Conservation (phyloP, 2,113 vertebrate genomes). For the Panthera uncia region DNA sequence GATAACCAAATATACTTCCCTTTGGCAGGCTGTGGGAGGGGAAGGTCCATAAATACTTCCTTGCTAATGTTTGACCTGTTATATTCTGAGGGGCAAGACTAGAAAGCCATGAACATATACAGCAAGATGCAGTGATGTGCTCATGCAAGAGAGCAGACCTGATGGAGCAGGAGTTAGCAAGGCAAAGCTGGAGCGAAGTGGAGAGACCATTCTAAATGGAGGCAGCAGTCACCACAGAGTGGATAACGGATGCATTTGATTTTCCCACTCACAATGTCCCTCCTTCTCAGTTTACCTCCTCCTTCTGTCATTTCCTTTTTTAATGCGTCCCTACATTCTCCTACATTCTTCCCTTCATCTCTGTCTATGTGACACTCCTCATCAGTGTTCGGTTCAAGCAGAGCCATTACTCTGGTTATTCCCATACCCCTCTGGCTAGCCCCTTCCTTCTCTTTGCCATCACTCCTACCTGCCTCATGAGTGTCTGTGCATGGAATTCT, state of each 20-base stretch:
- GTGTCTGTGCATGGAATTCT: background rate
- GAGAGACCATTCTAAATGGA: background rate
- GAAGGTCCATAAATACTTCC: background rate
- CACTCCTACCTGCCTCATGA: background rate
- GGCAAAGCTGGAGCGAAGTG: background rate
- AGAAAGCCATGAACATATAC: background rate
- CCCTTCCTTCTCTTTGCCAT: background rate
- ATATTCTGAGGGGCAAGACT: background rate
- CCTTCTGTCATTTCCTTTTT: background rate
- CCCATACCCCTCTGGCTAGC: background rate
- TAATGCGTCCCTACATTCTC: background rate
- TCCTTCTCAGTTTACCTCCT: background rate
- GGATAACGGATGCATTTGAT: rapidly evolving
- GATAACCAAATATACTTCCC: background rate
- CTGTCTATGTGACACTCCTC: background rate
- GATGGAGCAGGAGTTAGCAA: background rate
- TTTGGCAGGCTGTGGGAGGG: background rate
- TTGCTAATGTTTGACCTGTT: background rate
- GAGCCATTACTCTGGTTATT: background rate
- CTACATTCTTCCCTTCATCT: background rate
- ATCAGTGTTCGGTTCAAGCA: background rate
- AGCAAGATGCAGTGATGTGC: background rate
- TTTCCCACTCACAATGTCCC: background rate
- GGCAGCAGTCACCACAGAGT: background rate
- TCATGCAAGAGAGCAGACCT: background rate